Evolutionary conservation across 2,888 invertebrate species (phyloP).

Genomic region (Rutpela maculata): DNA sequence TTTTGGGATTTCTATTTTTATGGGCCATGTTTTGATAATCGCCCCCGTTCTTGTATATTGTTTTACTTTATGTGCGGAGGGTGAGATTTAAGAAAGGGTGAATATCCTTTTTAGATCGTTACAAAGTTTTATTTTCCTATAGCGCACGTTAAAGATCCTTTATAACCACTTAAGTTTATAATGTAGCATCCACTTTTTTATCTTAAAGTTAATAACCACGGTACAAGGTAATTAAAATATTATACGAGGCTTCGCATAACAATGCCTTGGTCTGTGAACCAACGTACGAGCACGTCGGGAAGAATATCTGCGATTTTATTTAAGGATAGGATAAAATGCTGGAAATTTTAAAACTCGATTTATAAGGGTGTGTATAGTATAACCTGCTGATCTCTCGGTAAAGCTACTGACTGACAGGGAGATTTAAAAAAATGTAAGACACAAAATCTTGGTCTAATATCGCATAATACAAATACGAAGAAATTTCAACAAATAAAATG

Average conservation of each 20-base stretch:
- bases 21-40: constrained; percentile 34
- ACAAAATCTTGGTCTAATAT: too few relatives aligned
- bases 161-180: constrained; percentile 27
- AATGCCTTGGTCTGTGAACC: too few relatives aligned
- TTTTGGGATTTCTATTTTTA: constrained; percentile 39
- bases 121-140: constrained; percentile 21
- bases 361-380: too few relatives aligned
- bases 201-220: background rate
- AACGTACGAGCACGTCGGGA: too few relatives aligned
- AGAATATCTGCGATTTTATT: too few relatives aligned
- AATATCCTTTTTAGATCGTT: constrained; percentile 39
- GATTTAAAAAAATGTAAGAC: too few relatives aligned
- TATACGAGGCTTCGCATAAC: background rate
- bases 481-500: too few relatives aligned
- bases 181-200: constrained; percentile 14
- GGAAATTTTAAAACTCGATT: too few relatives aligned
- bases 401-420: too few relatives aligned
- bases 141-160: constrained; percentile 20
- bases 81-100: constrained; percentile 33
- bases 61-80: constrained; percentile 35
- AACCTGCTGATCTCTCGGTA: too few relatives aligned
- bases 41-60: constrained; percentile 29
- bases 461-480: too few relatives aligned
- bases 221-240: constrained; percentile 8
- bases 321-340: too few relatives aligned